Percentiles rank a stretch among this genome's conserved stretches.
Conservation (phyloP, 2,888 invertebrate species). For the Galerucella calmariensis region DNA sequence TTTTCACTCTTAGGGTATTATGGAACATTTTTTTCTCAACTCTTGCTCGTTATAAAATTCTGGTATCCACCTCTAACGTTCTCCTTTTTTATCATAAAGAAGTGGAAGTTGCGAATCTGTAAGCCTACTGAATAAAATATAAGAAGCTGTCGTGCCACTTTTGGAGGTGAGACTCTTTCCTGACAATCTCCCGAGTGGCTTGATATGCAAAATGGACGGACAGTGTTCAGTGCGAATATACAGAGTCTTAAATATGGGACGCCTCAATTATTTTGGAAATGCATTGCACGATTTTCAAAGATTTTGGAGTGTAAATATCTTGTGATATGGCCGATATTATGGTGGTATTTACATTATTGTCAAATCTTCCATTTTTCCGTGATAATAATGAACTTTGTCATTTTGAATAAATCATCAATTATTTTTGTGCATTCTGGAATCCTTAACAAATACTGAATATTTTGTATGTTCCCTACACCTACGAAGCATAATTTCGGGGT, state of each 20-base stretch:
- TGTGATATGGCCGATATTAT: no score
- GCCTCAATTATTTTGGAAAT: background rate
- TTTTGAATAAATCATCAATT: no score
- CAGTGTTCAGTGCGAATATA: background rate
- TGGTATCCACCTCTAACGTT: conserved; percentile 2
- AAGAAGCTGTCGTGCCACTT: background rate
- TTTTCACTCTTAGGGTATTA: no score
- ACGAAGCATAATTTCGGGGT: no score
- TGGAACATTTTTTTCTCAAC: background rate
- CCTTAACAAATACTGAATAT: no score
- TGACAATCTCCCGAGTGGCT: conserved; percentile 8
- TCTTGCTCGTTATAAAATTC: background rate
- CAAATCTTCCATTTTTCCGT: no score
- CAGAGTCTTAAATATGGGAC: background rate
- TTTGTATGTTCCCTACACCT: no score
- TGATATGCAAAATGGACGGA: conserved; percentile 12
- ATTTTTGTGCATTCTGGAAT: no score
- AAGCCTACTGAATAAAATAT: conserved; percentile 15
- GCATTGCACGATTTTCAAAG: no score
- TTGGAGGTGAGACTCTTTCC: conserved; percentile 5
- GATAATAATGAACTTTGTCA: no score
- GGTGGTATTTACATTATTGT: no score
- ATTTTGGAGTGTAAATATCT: no score
- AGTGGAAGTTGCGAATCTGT: conserved; percentile 8
- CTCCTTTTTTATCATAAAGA: conserved; percentile 1